These are phyloP conservation scores for Spizaetus ornatus DNA, from an alignment of 2,113 vertebrate genomes.

Conservation along the genomic window DNA sequence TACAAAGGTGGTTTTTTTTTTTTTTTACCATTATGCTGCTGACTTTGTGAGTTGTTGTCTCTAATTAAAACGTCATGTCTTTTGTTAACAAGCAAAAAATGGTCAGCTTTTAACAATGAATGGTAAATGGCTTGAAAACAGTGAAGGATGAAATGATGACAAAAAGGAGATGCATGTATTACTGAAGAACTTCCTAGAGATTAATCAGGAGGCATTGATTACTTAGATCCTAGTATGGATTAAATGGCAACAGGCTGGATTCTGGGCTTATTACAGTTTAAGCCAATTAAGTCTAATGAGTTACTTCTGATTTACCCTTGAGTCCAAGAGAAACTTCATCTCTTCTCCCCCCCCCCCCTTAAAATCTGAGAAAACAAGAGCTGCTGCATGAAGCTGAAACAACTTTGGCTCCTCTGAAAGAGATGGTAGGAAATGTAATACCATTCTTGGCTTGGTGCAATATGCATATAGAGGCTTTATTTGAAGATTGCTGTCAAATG, in stretches of 20 bases:
- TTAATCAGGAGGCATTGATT: neutral
- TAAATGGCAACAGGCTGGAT: neutral
- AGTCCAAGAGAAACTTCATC: neutral
- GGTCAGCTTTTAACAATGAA: neutral
- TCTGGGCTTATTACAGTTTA: neutral
- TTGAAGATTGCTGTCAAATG: neutral
- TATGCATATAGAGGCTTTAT: neutral
- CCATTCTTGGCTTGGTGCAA: neutral
- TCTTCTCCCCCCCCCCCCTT: neutral
- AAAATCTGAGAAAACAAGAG: neutral
- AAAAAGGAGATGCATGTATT: neutral
- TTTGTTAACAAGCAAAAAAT: neutral
- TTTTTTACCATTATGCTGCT: slow-evolving; percentile 71
- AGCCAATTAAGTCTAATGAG: slow-evolving; percentile 9
- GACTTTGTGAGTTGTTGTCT: slow-evolving; percentile 36
- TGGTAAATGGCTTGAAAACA: neutral
- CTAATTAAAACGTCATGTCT: slow-evolving; percentile 40
- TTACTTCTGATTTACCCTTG: neutral
- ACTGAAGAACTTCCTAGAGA: neutral
- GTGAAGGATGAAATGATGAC: neutral
- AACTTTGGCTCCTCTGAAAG: neutral
- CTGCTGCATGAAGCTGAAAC: neutral
- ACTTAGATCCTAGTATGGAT: neutral
- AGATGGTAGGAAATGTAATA: neutral
- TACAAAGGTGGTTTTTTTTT: slow-evolving; percentile 61